Conservation (phyloP, 2,888 invertebrate species). For the Heliconius ismenius region DNA sequence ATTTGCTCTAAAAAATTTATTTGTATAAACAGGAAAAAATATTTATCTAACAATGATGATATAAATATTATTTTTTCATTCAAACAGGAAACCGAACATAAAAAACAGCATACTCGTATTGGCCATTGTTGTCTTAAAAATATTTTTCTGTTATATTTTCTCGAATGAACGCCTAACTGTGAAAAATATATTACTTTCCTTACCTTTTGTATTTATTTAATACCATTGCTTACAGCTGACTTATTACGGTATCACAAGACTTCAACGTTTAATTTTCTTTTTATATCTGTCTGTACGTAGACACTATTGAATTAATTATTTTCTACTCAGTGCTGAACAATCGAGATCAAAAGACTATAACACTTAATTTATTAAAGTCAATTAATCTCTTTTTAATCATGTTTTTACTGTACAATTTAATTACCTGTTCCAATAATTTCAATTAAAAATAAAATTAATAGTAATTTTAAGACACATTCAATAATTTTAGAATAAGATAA, state of each 20-base stretch:
- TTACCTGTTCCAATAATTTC: neutral
- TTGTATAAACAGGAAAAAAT: neutral
- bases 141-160: neutral
- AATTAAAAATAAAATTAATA: neutral
- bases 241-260: no score
- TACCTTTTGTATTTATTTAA: neutral
- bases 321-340: no score
- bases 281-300: no score
- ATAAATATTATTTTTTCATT: neutral
- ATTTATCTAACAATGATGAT: neutral
- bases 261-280: no score
- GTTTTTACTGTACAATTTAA: neutral
- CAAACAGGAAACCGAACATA: neutral
- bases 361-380: neutral
- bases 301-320: no score
- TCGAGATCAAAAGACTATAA: no score
- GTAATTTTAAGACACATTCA: neutral
- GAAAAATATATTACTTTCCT: neutral
- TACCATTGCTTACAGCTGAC: neutral
- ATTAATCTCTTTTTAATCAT: neutral
- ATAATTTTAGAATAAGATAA: neutral
- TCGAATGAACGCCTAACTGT: neutral
- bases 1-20: neutral
- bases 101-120: neutral
- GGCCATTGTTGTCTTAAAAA: neutral